A percentile compares a stretch with the other conserved stretches of the same genome.
Conservation (phyloP, 2,888 invertebrate genomes). For the Drosophila gaucha region DNA sequence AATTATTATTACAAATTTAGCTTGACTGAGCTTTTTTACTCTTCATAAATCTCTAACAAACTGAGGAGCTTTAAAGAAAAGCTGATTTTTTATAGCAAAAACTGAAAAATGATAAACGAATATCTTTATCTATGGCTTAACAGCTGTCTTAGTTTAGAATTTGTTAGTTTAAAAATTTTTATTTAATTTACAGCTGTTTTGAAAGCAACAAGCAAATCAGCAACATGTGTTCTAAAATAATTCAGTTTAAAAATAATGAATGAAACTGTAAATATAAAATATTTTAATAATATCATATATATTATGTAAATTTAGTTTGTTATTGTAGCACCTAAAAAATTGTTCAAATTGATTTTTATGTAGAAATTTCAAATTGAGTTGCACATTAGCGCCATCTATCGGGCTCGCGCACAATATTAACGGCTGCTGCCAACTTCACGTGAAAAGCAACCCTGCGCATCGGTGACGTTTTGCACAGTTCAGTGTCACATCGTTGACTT, state of each 20-base stretch:
- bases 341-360: background rate
- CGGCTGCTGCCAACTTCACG: constrained; percentile 24
- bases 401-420: background rate
- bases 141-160: background rate
- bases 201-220: background rate
- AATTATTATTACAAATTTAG: too few species aligned
- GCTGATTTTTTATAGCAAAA: constrained; percentile 1
- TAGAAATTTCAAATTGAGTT: background rate
- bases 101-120: too few species aligned
- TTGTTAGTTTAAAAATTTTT: too few species aligned
- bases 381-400: constrained; percentile 34
- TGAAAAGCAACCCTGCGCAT: constrained; percentile 47
- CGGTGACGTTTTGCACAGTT: constrained; percentile 68
- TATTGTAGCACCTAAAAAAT: background rate
- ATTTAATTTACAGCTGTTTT: background rate
- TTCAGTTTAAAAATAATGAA: too few species aligned
- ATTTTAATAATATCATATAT: fast-evolving
- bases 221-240: background rate
- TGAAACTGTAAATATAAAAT: background rate
- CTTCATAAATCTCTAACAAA: too few species aligned
- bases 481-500: constrained; percentile 73
- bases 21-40: too few species aligned
- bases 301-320: background rate
- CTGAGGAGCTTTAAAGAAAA: background rate
- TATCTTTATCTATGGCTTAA: too few species aligned